A percentile compares a stretch with the other conserved stretches of the same genome.
These are phyloP conservation scores for Anthopleura sola DNA, from an alignment of 64 coral and sea anemone genomes.

Conservation along the genomic window DNA sequence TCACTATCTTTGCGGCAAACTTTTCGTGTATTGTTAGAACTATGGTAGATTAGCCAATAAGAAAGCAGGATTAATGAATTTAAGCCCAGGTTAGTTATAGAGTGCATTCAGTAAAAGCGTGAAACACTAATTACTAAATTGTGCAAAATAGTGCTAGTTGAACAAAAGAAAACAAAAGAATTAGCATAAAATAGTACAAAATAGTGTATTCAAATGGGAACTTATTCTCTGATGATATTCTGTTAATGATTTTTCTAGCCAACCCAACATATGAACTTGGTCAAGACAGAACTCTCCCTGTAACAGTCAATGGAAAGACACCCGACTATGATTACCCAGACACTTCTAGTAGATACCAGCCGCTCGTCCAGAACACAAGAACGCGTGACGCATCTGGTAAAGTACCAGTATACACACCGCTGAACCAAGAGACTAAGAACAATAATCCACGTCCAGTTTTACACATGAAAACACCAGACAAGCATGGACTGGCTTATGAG, in stretches of 20 bases:
- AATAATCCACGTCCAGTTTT: not conserved
- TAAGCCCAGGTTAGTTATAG: too few species aligned
- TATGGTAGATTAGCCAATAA: too few species aligned
- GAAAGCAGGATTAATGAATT: too few species aligned
- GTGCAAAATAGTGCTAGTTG: too few species aligned
- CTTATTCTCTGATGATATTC: too few species aligned
- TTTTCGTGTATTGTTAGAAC: too few species aligned
- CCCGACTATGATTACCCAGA: not conserved
- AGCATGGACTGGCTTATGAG: not conserved
- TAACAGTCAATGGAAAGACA: not conserved
- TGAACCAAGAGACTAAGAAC: not conserved
- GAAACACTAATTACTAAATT: too few species aligned
- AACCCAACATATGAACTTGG: constrained; percentile 6
- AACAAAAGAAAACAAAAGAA: too few species aligned
- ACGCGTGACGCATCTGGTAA: constrained; percentile 4
- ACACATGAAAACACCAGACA: not conserved
- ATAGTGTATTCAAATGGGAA: too few species aligned
- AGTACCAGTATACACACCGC: not conserved
- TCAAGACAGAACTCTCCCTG: not conserved
- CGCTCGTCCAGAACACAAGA: not conserved
- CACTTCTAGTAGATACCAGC: not conserved
- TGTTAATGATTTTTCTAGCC: not conserved
- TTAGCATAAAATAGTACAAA: too few species aligned
- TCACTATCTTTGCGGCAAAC: too few species aligned
- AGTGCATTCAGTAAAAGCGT: too few species aligned